phyloP scores from a whole-genome alignment of 2,888 invertebrate species.

The Zhengitettix transpicula region DNA sequence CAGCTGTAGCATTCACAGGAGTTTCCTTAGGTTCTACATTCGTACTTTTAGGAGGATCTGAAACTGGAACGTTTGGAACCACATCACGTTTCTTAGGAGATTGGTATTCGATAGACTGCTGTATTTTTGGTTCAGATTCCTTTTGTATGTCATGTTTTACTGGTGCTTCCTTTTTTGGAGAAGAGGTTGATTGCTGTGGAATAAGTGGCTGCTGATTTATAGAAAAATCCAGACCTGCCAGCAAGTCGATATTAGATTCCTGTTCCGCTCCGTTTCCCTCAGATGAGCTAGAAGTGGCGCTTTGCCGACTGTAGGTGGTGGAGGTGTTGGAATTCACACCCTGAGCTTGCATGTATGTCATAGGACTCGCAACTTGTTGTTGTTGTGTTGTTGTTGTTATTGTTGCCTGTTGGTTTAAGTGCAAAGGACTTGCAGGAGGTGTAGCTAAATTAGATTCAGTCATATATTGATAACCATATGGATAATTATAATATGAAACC shows the following conservation, averaged over 20 bases:
- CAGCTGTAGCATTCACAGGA: no score
- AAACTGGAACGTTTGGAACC: neutral
- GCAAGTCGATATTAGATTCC: slow-evolving; percentile 45
- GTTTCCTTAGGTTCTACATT: no score
- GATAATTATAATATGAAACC: slow-evolving; percentile 25
- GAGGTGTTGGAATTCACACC: slow-evolving; percentile 13
- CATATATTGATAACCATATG: slow-evolving; percentile 32
- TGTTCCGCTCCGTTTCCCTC: neutral
- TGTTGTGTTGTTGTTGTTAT: neutral
- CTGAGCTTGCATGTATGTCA: slow-evolving; percentile 24
- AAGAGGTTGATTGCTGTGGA: slow-evolving; percentile 23
- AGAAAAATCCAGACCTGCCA: slow-evolving; percentile 61
- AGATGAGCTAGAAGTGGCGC: neutral
- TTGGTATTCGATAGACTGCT: neutral
- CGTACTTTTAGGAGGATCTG: no score
- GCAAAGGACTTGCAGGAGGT: slow-evolving; percentile 1
- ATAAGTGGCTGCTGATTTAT: slow-evolving; percentile 46
- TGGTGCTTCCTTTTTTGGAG: slow-evolving; percentile 16
- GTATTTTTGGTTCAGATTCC: neutral
- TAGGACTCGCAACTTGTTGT: slow-evolving; percentile 13
- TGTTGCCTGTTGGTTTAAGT: neutral
- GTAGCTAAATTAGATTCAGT: slow-evolving; percentile 16
- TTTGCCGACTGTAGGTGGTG: slow-evolving; percentile 14
- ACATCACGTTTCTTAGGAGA: neutral
- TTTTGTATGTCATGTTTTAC: neutral